phyloP scores from a whole-genome alignment of 2,113 vertebrate genomes.

The Tachycineta bicolor region DNA sequence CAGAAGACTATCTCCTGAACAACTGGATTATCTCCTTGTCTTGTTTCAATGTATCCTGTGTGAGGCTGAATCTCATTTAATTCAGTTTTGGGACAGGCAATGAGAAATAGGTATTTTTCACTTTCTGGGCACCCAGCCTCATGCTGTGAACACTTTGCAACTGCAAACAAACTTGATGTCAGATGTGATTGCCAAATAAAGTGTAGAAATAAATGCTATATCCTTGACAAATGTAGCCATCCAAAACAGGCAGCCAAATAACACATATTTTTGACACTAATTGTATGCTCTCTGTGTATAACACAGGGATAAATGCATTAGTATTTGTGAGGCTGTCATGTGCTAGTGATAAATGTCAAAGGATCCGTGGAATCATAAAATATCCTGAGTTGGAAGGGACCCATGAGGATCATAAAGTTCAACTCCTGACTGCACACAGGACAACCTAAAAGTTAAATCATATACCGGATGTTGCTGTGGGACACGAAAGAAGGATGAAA shows the following conservation, averaged over 20 bases:
- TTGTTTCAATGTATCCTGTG: not conserved
- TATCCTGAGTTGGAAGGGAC: not conserved
- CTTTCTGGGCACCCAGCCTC: not conserved
- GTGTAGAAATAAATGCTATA: not conserved
- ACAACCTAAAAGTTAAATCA: not conserved
- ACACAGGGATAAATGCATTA: not conserved
- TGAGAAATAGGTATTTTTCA: not conserved
- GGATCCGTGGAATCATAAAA: not conserved
- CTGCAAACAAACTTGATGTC: not conserved
- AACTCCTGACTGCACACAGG: not conserved
- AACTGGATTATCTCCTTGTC: not conserved
- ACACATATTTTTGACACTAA: not conserved
- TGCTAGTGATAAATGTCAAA: not conserved
- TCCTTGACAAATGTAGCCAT: not conserved
- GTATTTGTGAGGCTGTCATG: not conserved
- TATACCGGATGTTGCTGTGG: no score
- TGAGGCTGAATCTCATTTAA: not conserved
- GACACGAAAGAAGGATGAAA: no score
- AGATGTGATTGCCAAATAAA: conserved; percentile 2
- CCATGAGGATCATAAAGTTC: not conserved
- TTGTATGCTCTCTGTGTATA: not conserved
- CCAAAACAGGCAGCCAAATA: not conserved
- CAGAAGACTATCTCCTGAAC: not conserved
- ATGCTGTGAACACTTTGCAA: not conserved
- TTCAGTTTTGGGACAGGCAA: not conserved